phyloP scores from a whole-genome alignment of 1,140 invertebrate species.

The Nymphalis io region DNA sequence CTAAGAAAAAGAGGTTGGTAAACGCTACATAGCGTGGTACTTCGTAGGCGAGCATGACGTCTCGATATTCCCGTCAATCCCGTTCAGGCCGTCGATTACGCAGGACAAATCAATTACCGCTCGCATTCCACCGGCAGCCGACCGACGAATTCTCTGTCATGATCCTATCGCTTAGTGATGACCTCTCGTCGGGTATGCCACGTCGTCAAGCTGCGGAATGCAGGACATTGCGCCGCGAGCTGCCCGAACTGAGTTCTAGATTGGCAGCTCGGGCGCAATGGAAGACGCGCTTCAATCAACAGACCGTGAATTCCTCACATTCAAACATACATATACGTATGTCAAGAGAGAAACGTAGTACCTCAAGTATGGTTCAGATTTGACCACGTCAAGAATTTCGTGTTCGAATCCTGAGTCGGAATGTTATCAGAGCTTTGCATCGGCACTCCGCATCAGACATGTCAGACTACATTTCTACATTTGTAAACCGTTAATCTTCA shows the following conservation, averaged over 20 bases:
- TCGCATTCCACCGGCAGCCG: slow-evolving; percentile 69
- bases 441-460: slow-evolving; percentile 64
- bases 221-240: slow-evolving; percentile 60
- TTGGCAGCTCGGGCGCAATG: slow-evolving; percentile 60
- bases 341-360: slow-evolving; percentile 49
- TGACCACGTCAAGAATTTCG: slow-evolving; percentile 73
- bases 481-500: slow-evolving; percentile 66
- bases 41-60: slow-evolving; percentile 47
- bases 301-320: slow-evolving; percentile 64
- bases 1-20: slow-evolving; percentile 7
- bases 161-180: slow-evolving; percentile 68
- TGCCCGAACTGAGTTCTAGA: slow-evolving; percentile 51
- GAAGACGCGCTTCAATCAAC: slow-evolving; percentile 69
- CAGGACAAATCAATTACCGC: slow-evolving; percentile 79
- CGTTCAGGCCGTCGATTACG: slow-evolving; percentile 66
- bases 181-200: slow-evolving; percentile 60
- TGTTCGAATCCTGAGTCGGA: slow-evolving; percentile 70
- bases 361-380: slow-evolving; percentile 61
- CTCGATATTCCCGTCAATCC: slow-evolving; percentile 69
- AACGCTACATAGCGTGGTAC: slow-evolving; percentile 35
- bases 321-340: slow-evolving; percentile 53
- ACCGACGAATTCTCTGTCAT: slow-evolving; percentile 77
- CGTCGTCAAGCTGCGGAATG: slow-evolving; percentile 62
- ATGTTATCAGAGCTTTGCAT: slow-evolving; percentile 74
- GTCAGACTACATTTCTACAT: slow-evolving; percentile 62